Evolutionary conservation across 2,113 vertebrate species (phyloP).

Genomic region (Gasterosteus nipponicus): DNA sequence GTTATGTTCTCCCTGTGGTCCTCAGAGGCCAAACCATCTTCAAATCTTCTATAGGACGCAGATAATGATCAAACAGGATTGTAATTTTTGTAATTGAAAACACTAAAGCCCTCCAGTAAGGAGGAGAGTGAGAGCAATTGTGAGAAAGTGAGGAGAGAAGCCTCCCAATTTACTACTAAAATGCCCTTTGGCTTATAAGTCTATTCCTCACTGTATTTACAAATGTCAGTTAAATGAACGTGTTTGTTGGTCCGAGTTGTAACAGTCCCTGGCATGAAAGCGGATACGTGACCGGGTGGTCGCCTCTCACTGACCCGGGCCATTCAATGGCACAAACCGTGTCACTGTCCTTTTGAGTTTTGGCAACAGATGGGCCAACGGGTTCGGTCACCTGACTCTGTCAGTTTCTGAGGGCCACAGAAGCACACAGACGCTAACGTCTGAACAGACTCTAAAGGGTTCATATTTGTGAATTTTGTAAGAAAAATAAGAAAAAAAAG

Average conservation of each 20-base stretch:
- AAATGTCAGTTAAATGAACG: not conserved
- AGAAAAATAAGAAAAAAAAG: not conserved
- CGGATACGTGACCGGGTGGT: not conserved
- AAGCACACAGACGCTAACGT: conserved; percentile 3
- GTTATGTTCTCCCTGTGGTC: not conserved
- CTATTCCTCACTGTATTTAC: not conserved
- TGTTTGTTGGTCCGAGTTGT: conserved; percentile 3
- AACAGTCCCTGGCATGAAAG: conserved; percentile 3
- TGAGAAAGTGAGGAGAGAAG: not conserved
- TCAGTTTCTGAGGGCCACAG: conserved; percentile 11
- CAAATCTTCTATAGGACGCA: not conserved
- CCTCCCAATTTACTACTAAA: not conserved
- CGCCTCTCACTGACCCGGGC: conserved; percentile 12
- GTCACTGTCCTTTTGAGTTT: conserved; percentile 67
- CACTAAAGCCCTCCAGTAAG: not conserved
- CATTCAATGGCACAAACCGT: conserved; percentile 48
- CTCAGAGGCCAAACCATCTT: not conserved
- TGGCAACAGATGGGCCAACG: conserved; percentile 77
- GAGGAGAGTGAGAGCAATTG: not conserved
- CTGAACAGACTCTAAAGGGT: conserved; percentile 11
- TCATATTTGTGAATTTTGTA: conserved; percentile 6
- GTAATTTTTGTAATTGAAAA: not conserved
- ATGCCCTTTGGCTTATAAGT: not conserved
- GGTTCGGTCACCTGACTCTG: conserved; percentile 74
- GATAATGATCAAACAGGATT: not conserved